Evolutionary conservation across 2,113 vertebrate genomes (phyloP), one percentile per base, ranked within the genome.

Genomic region (Siniperca chuatsi): DNA sequence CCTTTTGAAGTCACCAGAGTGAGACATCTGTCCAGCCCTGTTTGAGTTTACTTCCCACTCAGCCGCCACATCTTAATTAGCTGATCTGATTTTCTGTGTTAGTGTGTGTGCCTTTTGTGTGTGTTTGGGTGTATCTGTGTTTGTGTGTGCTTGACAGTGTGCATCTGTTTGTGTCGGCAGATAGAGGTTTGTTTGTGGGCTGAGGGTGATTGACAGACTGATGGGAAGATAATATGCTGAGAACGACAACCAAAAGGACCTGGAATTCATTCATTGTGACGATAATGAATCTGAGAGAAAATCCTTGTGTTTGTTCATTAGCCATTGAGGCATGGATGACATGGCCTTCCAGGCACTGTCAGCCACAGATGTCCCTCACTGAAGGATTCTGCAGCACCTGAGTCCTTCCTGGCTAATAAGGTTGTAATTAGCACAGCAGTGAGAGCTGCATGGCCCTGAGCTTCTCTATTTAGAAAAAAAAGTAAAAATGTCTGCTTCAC

Each of bases 1-100:
- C 89, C 93, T 92, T 94, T 95, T 94, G 92, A 94, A 95, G 93
- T 92, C 92, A 88, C 75, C 84, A 64, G 91, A 93, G 91, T 92
- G 92, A 95, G 93, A 96, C 95, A 95, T 95, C 94, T 96, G 95
- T 94, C 94, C 90, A 3, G 89, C 89, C 93, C 84, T 89, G 88
- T 94, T 94, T 90, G 89, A 90, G 89, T 93, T 92, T 86, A 90
- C 92, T 89, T 92, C 89, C 92, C 89, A 90, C 90, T 92, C 88
- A 90, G 60, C 83, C 90, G 64, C 86, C 88, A 92, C 89, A 79
- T 94, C 91, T 91, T 93, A 92, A 94, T 94, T 94, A 93, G 93
- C 90, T 92, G 87, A 94, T 94, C 85, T 86, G 90, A 94, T 94
- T 93, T 94, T 91, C 54, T 80, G 68, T 74, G 75, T 70, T 67